Evolutionary conservation across 2,797 vertebrate genomes (phyloP), one percentile per base, ranked within the genome.

Genomic region (Silurus aristotelis): DNA sequence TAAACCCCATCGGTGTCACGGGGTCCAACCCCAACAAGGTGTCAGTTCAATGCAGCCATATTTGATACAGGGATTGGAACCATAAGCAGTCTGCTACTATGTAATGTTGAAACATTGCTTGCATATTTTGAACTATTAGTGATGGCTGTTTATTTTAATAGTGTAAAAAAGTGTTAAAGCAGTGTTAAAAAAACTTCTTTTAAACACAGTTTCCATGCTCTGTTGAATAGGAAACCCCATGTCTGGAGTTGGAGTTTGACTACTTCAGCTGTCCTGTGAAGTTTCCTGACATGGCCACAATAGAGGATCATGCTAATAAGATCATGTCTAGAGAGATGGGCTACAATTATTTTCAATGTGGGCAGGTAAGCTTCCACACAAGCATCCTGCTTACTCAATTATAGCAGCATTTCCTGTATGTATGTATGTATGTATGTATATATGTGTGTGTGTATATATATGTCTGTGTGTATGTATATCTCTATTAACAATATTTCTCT

Each of bases 21-120:
- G 98, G 98, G 79, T 99, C 98, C 89, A 99, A 99, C 92, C 98
- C 97, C 84, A 99, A 99, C 89, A 99, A 98, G 96, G 98, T 98
- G 92, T 76, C 70, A 2, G 15, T 66, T 55, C 61, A 85, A 19
- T 52, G 79, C 20, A 20, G 17, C 12, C 56, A 80, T 60, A 48
- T 81, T 81, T 75, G 38, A 64, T 58, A 27, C 67, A 27, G 80
- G 55, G 46, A 72, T 55, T 64, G 5, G 0, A 38, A 19, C 7
- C 5, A 10, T 58, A 31, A 77, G 31, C 48, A 22, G 38, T 86
- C 60, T 77, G 13, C 1, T 56, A 43, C n/a, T 58, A 20, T 10
- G 31, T 52, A 80, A 27, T 58, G 15, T n/a, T 55, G 5, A 31
- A 19, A 76, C 70, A 66, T 83, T 66, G 19, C 38, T 52, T 63